These are phyloP conservation scores for Mycetomoellerius zeteki DNA, from an alignment of 1,140 invertebrate species.

Conservation along the genomic window DNA sequence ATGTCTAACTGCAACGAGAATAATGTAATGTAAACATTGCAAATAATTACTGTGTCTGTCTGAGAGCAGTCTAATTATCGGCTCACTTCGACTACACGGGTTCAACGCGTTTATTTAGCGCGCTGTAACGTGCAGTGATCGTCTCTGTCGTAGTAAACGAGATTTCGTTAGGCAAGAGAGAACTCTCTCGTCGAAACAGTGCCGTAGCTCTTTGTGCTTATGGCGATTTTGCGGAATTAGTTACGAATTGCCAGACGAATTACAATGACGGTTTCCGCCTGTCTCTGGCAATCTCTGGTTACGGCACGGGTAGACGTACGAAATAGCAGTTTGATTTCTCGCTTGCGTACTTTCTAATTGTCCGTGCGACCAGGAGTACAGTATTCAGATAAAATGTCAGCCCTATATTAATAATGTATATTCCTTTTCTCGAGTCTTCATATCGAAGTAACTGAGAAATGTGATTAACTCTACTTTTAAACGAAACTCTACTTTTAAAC, in stretches of 20 bases:
- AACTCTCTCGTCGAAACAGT: conserved; percentile 19
- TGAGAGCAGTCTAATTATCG: conserved; percentile 35
- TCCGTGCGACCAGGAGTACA: background rate
- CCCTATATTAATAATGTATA: background rate
- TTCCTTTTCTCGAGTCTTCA: background rate
- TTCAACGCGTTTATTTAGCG: conserved; percentile 50
- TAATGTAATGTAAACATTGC: conserved; percentile 15
- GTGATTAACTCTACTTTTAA: background rate
- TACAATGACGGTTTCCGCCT: conserved; percentile 67
- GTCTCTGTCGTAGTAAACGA: conserved; percentile 19
- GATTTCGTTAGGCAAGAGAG: conserved; percentile 35
- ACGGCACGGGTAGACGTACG: conserved; percentile 16
- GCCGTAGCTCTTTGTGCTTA: conserved; percentile 23
- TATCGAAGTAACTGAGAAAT: background rate
- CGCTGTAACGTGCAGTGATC: conserved; percentile 33
- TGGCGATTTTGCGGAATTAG: conserved; percentile 68
- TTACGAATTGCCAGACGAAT: conserved; percentile 76
- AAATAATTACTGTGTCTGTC: conserved; percentile 15
- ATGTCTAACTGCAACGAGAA: background rate
- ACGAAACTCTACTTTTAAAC: background rate
- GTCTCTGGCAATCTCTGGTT: conserved; percentile 29
- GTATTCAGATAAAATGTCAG: background rate
- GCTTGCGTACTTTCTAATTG: conserved; percentile 44
- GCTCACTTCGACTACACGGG: background rate
- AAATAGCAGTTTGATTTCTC: conserved; percentile 32